These are phyloP conservation scores for Sardinella longiceps DNA, from an alignment of 2,797 vertebrate genomes.

Conservation along the genomic window DNA sequence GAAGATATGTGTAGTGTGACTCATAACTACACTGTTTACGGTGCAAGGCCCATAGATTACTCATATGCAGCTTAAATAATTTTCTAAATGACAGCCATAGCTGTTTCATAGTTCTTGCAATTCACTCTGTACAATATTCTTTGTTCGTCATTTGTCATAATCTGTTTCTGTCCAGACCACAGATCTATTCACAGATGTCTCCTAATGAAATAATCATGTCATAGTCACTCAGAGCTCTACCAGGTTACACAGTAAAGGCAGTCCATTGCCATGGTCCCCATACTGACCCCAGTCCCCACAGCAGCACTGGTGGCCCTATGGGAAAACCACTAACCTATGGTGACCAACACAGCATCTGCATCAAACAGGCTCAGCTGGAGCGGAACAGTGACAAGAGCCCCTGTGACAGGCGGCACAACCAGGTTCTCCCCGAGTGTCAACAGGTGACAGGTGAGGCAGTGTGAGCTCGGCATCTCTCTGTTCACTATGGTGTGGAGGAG, in stretches of 20 bases:
- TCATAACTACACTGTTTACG: too few species aligned
- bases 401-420: constrained; percentile 82
- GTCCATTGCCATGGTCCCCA: constrained; percentile 88
- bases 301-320: constrained; percentile 71
- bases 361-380: constrained; percentile 97
- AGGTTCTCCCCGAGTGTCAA: constrained; percentile 94
- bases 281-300: constrained; percentile 82
- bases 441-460: constrained; percentile 78
- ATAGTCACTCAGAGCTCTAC: constrained; percentile 83
- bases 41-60: neutral
- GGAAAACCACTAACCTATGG: constrained; percentile 73
- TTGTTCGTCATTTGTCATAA: neutral
- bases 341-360: constrained; percentile 77
- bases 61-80: neutral
- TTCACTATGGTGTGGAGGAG: neutral
- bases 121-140: neutral
- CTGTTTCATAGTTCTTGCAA: neutral
- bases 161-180: neutral
- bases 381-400: constrained; percentile 99
- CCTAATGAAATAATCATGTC: too few species aligned
- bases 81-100: neutral
- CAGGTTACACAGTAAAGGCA: constrained; percentile 96
- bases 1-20: too few species aligned
- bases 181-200: too few species aligned
- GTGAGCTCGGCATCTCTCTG: too few species aligned